Evolutionary conservation across 2,888 invertebrate species (phyloP), one percentile per base, ranked within the genome.

Genomic region (Thyatira batis): DNA sequence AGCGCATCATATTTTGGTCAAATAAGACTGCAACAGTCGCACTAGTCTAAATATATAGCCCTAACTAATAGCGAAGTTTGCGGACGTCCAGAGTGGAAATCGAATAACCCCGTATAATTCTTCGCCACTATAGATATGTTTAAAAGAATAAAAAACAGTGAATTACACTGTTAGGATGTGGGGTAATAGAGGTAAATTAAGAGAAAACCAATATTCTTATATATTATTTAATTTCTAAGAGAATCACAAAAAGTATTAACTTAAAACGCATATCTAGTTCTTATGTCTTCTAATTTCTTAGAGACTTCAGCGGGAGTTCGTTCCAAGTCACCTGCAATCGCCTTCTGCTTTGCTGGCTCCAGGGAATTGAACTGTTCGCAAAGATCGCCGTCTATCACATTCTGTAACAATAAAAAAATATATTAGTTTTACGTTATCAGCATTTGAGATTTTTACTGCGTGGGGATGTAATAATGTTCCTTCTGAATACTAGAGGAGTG

Each of bases 311-410:
- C 98, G 0, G 99, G 96, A 0, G 97, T 98, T 74, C 98, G 94
- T 82, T 99, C 99, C 74, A 99, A 93, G 85, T 99, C 99, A 45
- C 96, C 95, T 0, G 99, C 96, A 57, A 99, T 98, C 62, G 96
- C 96, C 76, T 98, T 98, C 84, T 99, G 99, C 85, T 99, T 99
- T 0, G 94, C 91, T 0, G 96, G 94, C 71, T 99, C 99, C 76
- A 99, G 94, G 0, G 98, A 98, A 83, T 98, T 98, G 90, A 97
- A 99, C 92, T 99, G 99, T 86, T 99, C 99, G 85, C 99, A 99
- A 49, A 99, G 93, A 87, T 99, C 99, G 2, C 99, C 99, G 84
- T 99, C 99, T 67, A 99, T 97, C 0, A 99, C 98, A 92, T 98
- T 98, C 95, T 98, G 93, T 8, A 93, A 93, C 80, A 82, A 62